Evolutionary conservation across 2,113 vertebrate species (phyloP).

Genomic region (Lagopus leucura): DNA sequence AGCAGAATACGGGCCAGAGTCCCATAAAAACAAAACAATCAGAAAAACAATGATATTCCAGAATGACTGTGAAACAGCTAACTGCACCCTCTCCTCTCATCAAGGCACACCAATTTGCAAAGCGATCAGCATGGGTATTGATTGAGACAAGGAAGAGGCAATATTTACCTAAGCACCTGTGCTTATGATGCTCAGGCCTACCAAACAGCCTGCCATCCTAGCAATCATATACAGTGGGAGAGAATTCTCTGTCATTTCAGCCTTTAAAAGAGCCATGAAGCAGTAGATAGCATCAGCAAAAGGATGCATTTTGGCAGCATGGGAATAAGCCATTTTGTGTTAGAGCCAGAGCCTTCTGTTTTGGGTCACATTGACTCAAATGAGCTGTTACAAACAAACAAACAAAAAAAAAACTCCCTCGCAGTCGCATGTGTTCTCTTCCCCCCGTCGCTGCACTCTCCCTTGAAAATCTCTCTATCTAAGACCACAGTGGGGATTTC

Average conservation of each 20-base stretch:
- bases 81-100: slow-evolving; percentile 55
- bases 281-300: neutral
- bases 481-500: neutral
- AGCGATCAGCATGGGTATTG: slow-evolving; percentile 16
- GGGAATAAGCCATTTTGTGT: slow-evolving; percentile 13
- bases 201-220: slow-evolving; percentile 24
- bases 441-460: neutral
- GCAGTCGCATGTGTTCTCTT: neutral
- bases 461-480: neutral
- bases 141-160: slow-evolving; percentile 39
- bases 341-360: slow-evolving; percentile 21
- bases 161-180: slow-evolving; percentile 66
- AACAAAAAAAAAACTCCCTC: neutral
- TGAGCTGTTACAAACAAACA: neutral
- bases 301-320: slow-evolving; percentile 17
- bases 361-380: slow-evolving; percentile 21
- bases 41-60: slow-evolving; percentile 54
- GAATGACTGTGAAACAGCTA: slow-evolving; percentile 43
- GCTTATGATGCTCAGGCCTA: neutral
- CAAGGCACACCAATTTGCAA: slow-evolving; percentile 28
- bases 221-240: neutral
- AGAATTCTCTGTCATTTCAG: slow-evolving; percentile 7
- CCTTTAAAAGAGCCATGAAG: slow-evolving; percentile 26
- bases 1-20: slow-evolving; percentile 24
- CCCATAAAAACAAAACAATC: slow-evolving; percentile 59